These are phyloP conservation scores for Pachydiplax longipennis DNA, from an alignment of 2,888 invertebrate genomes.

Conservation along the genomic window DNA sequence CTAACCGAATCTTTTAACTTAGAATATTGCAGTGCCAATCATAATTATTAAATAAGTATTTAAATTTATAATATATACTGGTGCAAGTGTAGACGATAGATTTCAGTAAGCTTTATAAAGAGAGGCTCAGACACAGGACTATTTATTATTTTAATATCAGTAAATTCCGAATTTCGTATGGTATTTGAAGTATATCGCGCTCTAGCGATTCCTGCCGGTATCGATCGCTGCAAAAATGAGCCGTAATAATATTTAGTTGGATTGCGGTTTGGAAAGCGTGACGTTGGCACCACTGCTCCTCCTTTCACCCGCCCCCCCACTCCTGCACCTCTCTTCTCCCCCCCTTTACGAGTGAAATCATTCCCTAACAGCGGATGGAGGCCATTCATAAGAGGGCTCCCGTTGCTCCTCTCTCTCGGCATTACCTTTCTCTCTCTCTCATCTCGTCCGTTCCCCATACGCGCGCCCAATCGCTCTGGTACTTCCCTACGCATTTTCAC, in stretches of 20 bases:
- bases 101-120: neutral
- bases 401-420: neutral
- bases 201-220: neutral
- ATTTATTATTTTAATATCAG: neutral
- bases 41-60: no score
- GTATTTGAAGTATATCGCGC: neutral
- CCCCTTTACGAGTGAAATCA: constrained; percentile 31
- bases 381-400: constrained; percentile 19
- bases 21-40: no score
- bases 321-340: neutral
- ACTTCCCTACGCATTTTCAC: neutral
- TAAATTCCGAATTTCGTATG: neutral
- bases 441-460: neutral
- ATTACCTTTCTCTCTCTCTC: neutral
- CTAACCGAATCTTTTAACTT: no score
- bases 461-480: neutral
- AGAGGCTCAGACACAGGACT: neutral
- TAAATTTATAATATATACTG: no score
- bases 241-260: neutral
- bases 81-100: no score
- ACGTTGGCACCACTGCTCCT: neutral
- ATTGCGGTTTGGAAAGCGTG: neutral
- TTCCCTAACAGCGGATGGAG: constrained; percentile 43
- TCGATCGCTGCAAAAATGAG: neutral
- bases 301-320: neutral